A percentile compares a stretch with the other conserved stretches of the same genome.
These are phyloP conservation scores for Tympanoctomys barrerae DNA, from an alignment of 2,797 vertebrate species.

Conservation along the genomic window DNA sequence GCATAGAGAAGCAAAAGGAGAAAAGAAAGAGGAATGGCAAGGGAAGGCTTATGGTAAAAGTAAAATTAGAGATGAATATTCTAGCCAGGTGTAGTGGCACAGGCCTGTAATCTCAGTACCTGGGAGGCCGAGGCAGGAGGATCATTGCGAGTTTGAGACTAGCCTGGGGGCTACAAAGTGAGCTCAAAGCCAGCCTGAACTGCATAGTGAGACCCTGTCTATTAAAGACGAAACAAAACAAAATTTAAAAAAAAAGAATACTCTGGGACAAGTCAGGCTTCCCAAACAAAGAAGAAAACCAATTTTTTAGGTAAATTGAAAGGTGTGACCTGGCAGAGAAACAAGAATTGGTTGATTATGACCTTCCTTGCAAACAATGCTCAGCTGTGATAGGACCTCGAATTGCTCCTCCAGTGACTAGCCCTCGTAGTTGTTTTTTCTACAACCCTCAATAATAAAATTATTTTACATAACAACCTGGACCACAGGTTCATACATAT, in stretches of 20 bases:
- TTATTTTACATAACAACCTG: not conserved
- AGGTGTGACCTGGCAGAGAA: not conserved
- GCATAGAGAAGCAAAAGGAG: not conserved
- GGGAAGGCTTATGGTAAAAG: not conserved
- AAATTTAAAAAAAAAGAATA: not conserved
- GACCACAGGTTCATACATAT: not conserved
- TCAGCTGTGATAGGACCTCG: not conserved
- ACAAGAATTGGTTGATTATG: not conserved
- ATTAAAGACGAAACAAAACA: no score
- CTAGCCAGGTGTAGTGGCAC: no score
- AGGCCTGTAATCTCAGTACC: no score
- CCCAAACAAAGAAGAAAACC: not conserved
- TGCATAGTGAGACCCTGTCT: no score
- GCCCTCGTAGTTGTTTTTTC: not conserved
- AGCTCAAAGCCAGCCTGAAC: no score
- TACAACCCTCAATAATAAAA: not conserved
- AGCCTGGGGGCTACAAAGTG: no score
- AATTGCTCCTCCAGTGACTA: not conserved
- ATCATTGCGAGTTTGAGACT: no score
- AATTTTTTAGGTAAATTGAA: not conserved
- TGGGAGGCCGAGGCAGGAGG: no score
- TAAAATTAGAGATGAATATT: conserved; percentile 31
- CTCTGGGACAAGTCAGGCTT: not conserved
- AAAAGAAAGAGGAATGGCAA: not conserved
- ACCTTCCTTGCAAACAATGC: not conserved